Evolutionary conservation across 1,140 invertebrate species (phyloP).

Genomic region (Mesaphorura yosii): DNA sequence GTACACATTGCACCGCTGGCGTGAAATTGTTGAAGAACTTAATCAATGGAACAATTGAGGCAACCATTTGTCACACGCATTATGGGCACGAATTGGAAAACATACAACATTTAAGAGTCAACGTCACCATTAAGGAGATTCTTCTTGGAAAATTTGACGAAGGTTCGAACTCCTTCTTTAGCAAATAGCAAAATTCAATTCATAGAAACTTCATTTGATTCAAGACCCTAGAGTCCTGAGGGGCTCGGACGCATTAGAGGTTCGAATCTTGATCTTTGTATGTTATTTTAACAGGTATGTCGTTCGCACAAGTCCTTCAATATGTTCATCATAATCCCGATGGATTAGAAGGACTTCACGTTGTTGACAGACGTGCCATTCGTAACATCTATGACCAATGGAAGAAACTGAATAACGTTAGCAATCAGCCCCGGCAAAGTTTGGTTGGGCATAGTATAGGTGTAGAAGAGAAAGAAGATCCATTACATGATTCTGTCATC

Average conservation of each 20-base stretch:
- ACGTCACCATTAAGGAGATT: constrained; percentile 13
- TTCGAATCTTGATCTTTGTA: background rate
- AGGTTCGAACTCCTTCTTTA: constrained; percentile 10
- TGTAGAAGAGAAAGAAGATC: too few relatives aligned
- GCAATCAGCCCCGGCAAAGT: too few relatives aligned
- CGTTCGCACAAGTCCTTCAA: constrained; percentile 21
- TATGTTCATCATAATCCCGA: constrained; percentile 29
- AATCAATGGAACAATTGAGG: constrained; percentile 13
- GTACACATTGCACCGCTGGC: constrained; percentile 29
- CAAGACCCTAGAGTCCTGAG: too few relatives aligned
- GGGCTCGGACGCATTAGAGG: too few relatives aligned
- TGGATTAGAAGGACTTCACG: constrained; percentile 18
- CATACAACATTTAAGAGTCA: constrained; percentile 26
- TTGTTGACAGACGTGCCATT: constrained; percentile 26
- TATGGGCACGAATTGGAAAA: constrained; percentile 27
- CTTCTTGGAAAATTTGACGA: constrained; percentile 27
- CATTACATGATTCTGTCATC: too few relatives aligned
- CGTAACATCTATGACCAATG: constrained; percentile 29
- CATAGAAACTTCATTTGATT: background rate
- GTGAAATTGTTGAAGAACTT: constrained; percentile 26
- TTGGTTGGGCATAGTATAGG: too few relatives aligned
- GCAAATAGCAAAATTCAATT: background rate
- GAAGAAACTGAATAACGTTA: constrained; percentile 12
- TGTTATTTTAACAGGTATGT: constrained; percentile 13
- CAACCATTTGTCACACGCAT: constrained; percentile 28